These are phyloP conservation scores for Platysternon megacephalum DNA, from an alignment of 2,113 vertebrate species.

Conservation along the genomic window DNA sequence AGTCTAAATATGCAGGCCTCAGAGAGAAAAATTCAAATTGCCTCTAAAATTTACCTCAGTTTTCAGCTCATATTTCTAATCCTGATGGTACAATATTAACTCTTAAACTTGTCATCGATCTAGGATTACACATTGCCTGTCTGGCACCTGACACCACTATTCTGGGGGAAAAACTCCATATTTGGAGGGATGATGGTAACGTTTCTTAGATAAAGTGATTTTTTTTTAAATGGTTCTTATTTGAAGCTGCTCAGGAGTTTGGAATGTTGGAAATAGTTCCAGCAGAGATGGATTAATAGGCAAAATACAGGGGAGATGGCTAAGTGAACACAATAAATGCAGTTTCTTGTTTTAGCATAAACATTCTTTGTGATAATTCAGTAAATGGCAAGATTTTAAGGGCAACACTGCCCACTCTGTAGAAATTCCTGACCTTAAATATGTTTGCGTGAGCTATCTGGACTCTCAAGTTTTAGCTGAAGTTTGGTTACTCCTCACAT, in stretches of 20 bases:
- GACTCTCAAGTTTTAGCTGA: not conserved
- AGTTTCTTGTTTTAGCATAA: not conserved
- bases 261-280: not conserved
- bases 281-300: not conserved
- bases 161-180: not conserved
- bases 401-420: not conserved
- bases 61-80: not conserved
- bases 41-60: not conserved
- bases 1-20: not conserved
- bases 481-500: not conserved
- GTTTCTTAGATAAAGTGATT: not conserved
- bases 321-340: rapidly evolving
- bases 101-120: not conserved
- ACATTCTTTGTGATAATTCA: not conserved
- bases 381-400: not conserved
- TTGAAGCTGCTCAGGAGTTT: not conserved
- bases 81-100: not conserved
- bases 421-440: not conserved
- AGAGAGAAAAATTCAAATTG: not conserved
- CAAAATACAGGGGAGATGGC: not conserved
- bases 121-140: not conserved
- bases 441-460: not conserved
- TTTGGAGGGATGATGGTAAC: not conserved
- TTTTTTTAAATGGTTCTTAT: not conserved
- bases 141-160: not conserved